phyloP scores from a whole-genome alignment of 1,140 invertebrate genomes.

The Drosophila repletoides region DNA sequence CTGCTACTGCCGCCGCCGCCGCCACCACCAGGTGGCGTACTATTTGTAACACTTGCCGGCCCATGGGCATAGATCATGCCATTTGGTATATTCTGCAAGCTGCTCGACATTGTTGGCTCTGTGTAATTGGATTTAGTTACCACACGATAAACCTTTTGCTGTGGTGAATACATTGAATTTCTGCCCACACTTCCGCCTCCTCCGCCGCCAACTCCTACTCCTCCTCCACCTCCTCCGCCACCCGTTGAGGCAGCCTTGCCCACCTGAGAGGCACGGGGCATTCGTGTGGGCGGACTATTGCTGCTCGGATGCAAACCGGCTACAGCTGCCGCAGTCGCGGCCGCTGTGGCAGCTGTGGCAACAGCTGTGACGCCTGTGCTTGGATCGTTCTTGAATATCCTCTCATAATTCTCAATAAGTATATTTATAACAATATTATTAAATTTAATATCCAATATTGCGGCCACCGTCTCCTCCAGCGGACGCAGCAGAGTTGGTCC shows the following conservation, averaged over 20 bases:
- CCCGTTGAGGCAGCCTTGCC: slow-evolving; percentile 57
- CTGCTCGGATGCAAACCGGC: slow-evolving; percentile 53
- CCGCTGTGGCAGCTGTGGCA: slow-evolving; percentile 12
- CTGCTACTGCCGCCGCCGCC: slow-evolving; percentile 6
- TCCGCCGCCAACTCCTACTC: slow-evolving; percentile 11
- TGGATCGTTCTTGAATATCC: slow-evolving; percentile 86
- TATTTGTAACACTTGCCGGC: slow-evolving; percentile 39
- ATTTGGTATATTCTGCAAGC: slow-evolving; percentile 82
- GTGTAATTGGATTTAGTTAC: slow-evolving; percentile 74
- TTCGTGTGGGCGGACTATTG: slow-evolving; percentile 72
- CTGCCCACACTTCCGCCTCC: slow-evolving; percentile 48
- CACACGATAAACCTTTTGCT: slow-evolving; percentile 73
- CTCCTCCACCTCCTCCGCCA: slow-evolving; percentile 30
- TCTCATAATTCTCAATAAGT: slow-evolving; percentile 95
- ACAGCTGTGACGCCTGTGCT: slow-evolving; percentile 33
- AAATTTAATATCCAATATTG: slow-evolving; percentile 99
- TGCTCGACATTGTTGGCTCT: slow-evolving; percentile 76
- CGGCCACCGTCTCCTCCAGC: slow-evolving; percentile 97
- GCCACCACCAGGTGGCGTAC: slow-evolving; percentile 33
- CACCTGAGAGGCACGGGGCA: slow-evolving; percentile 71
- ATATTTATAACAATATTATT: slow-evolving; percentile 99
- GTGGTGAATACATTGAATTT: slow-evolving; percentile 68
- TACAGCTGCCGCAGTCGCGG: not conserved
- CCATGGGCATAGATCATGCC: slow-evolving; percentile 69
- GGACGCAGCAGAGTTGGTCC: slow-evolving; percentile 97